These are phyloP conservation scores for Leptinotarsa peninsularis DNA, from an alignment of 2,888 invertebrate species.

Conservation along the genomic window DNA sequence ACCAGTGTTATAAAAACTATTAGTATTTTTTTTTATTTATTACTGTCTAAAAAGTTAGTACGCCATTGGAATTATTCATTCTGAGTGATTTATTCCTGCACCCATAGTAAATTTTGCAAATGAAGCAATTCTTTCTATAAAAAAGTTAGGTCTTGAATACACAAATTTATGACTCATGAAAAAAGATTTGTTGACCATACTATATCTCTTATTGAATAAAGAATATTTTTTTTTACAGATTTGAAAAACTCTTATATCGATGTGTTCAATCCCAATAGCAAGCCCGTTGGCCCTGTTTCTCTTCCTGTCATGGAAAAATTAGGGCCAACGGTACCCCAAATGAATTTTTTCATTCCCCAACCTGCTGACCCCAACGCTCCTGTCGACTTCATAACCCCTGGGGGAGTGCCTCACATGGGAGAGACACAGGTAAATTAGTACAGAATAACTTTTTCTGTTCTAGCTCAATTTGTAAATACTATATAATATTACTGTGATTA, in stretches of 20 bases:
- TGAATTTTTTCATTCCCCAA: conserved; percentile 71
- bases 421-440: conserved; percentile 57
- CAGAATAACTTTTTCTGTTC: background rate
- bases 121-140: no score
- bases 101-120: no score
- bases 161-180: no score
- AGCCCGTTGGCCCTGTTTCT: conserved; percentile 57
- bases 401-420: conserved; percentile 52
- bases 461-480: conserved; percentile 17
- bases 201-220: background rate
- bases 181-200: background rate
- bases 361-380: conserved; percentile 70
- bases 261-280: conserved; percentile 84
- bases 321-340: conserved; percentile 61
- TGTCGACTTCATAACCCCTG: conserved; percentile 70
- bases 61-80: no score
- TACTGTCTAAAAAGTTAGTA: no score
- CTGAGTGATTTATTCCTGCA: no score
- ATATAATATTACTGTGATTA: conserved; percentile 11
- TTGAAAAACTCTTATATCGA: conserved; percentile 90
- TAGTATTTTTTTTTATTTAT: no score
- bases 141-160: no score
- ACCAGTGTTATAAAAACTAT: no score
- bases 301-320: conserved; percentile 63
- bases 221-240: conserved; percentile 68